Conservation (phyloP, 2,888 invertebrate species). For the Metallyticus violacea region DNA sequence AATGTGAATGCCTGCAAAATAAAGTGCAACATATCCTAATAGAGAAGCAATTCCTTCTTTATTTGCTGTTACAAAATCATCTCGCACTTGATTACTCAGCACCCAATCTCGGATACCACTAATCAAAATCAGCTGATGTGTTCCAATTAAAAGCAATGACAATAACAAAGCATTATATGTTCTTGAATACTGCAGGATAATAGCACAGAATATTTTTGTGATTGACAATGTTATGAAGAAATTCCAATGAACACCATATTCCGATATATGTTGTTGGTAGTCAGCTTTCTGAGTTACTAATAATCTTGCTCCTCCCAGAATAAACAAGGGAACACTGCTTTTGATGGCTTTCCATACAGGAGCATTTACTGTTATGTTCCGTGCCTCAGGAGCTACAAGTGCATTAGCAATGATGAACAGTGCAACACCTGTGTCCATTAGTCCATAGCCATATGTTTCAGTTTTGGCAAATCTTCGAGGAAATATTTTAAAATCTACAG, state of each 20-base stretch:
- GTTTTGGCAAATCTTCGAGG: constrained; percentile 87
- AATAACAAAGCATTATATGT: constrained; percentile 53
- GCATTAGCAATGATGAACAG: constrained; percentile 81
- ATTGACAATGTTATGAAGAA: constrained; percentile 92
- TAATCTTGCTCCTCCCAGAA: constrained; percentile 63
- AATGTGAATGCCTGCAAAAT: constrained; percentile 68
- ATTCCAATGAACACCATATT: constrained; percentile 98
- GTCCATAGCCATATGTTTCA: constrained; percentile 75
- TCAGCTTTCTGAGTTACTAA: constrained; percentile 59
- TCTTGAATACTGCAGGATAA: constrained; percentile 56
- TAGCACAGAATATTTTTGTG: constrained; percentile 69
- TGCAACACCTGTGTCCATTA: constrained; percentile 97
- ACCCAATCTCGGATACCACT: constrained; percentile 69
- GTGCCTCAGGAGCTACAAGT: constrained; percentile 61
- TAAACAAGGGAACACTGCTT: constrained; percentile 49
- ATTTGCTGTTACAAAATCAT: constrained; percentile 73
- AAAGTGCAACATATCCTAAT: constrained; percentile 81
- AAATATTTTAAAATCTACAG: constrained; percentile 88
- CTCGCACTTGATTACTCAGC: constrained; percentile 56
- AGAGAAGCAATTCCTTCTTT: constrained; percentile 87
- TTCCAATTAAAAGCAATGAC: constrained; percentile 54
- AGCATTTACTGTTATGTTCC: neutral
- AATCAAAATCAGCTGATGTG: constrained; percentile 66
- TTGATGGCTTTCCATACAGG: constrained; percentile 22
- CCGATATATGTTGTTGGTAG: constrained; percentile 85